Evolutionary conservation across 2,113 vertebrate species (phyloP).

Genomic region (Propithecus coquereli): DNA sequence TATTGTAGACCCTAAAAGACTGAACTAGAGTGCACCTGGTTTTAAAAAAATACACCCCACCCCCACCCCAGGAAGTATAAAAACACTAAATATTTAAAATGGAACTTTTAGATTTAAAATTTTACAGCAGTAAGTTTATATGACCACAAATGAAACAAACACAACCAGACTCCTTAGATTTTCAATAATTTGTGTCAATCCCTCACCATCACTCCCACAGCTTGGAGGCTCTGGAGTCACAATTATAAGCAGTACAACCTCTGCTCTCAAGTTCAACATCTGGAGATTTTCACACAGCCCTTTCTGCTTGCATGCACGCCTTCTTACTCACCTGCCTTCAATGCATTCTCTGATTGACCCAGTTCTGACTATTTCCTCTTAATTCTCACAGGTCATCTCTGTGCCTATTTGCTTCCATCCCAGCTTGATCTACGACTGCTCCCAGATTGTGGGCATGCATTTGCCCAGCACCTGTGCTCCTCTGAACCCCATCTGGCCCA

Average conservation of each 20-base stretch:
- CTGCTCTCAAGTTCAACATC: background rate
- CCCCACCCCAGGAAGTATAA: background rate
- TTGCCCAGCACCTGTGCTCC: constrained; percentile 18
- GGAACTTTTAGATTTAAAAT: background rate
- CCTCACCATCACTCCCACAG: background rate
- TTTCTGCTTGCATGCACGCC: background rate
- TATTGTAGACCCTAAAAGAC: background rate
- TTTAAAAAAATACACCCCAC: background rate
- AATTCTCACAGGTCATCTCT: background rate
- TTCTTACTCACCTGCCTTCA: background rate
- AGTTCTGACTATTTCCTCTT: background rate
- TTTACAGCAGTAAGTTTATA: background rate
- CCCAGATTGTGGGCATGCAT: background rate
- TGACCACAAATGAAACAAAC: background rate
- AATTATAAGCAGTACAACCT: background rate
- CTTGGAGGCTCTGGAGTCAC: background rate
- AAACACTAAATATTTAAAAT: background rate
- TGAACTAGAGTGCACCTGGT: background rate
- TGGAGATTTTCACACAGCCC: background rate
- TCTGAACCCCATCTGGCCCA: constrained; percentile 38
- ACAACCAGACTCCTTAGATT: background rate
- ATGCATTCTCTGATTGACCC: background rate
- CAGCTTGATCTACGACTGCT: background rate
- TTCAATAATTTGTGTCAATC: background rate
- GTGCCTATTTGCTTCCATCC: background rate